Conservation (phyloP, 2,797 vertebrate species). For the Anomalospiza imberbis region DNA sequence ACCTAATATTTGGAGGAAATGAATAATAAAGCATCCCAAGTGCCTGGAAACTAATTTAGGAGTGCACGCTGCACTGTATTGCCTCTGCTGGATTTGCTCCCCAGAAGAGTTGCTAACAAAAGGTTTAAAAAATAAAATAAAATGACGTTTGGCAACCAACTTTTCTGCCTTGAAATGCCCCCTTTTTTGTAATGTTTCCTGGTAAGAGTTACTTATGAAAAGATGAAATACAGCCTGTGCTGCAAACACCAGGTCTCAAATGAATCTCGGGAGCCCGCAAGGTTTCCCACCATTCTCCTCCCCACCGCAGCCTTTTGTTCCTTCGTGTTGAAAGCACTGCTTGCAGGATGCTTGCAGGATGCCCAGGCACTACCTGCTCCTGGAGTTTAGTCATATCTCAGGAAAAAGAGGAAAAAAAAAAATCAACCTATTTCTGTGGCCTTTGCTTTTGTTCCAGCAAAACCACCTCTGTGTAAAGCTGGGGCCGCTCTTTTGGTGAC, state of each 20-base stretch:
- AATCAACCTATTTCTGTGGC: not conserved
- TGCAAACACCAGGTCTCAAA: conserved; percentile 41
- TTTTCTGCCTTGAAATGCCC: conserved; percentile 59
- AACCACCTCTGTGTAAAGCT: not conserved
- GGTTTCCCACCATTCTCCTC: not conserved
- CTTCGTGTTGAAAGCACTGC: not conserved
- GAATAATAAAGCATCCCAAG: conserved; percentile 70
- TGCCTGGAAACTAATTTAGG: conserved; percentile 70
- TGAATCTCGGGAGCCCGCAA: not conserved
- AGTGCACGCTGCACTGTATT: conserved; percentile 34
- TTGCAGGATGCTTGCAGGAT: not conserved
- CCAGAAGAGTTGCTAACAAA: conserved; percentile 63
- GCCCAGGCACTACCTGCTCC: not conserved
- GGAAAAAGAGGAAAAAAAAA: not conserved
- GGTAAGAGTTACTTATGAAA: conserved; percentile 57
- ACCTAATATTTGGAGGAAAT: conserved; percentile 69
- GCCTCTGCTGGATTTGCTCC: conserved; percentile 32
- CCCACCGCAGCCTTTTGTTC: not conserved
- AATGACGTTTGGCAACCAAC: conserved; percentile 42
- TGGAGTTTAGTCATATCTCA: not conserved
- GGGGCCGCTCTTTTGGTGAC: not conserved
- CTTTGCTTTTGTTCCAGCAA: not conserved
- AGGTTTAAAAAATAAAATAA: conserved; percentile 18
- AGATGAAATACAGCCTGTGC: conserved; percentile 56
- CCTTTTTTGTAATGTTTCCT: conserved; percentile 46